Evolutionary conservation across 2,113 vertebrate species (phyloP), one percentile per base, ranked within the genome.

Genomic region (Genyomyrus donnyi): DNA sequence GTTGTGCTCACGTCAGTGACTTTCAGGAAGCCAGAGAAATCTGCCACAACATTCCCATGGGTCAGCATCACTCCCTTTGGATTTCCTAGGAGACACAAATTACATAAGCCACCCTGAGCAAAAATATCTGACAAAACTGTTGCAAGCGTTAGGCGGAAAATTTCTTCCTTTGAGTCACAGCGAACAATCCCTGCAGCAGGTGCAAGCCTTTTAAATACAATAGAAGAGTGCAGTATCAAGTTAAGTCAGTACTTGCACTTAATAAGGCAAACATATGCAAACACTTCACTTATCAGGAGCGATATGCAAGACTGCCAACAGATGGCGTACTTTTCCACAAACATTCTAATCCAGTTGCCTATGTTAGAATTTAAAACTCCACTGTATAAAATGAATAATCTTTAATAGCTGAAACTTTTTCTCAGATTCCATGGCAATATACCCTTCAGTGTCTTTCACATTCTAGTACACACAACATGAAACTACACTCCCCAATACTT

Each of bases 21-120:
- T 97, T 99, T 99, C 92, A 99, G 95, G 94, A 99, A 99, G 93
- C 98, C 98, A 1, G 97, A 98, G 93, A 99, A 99, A 94, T 99
- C 98, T 1, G 98, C 98, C 50, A 99, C 98, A 91, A 99, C 97
- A 2, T 99, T 99, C 53, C 98, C 98, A 39, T 99, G 98, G 49
- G 97, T 98, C 91, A 99, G 96, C 98, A 99, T 99, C 31, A 98
- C 98, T 91, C 98, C 98, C 92, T 99, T 99, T 39, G 98, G 98
- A 93, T 97, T 98, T 92, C 98, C 98, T 99, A 94, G 39, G 93
- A 87, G 90, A 88, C 91, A 58, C 83, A 13, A 62, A 24, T 66
- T 88, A 19, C 87, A 88, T 42, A 53, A 53, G 24, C 6, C 31
- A 56, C 19, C 17, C 17, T 80, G 83, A n/a, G 83, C 39, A 48